Conservation (phyloP, 2,888 invertebrate genomes). For the Chymomyza fuscimana region DNA sequence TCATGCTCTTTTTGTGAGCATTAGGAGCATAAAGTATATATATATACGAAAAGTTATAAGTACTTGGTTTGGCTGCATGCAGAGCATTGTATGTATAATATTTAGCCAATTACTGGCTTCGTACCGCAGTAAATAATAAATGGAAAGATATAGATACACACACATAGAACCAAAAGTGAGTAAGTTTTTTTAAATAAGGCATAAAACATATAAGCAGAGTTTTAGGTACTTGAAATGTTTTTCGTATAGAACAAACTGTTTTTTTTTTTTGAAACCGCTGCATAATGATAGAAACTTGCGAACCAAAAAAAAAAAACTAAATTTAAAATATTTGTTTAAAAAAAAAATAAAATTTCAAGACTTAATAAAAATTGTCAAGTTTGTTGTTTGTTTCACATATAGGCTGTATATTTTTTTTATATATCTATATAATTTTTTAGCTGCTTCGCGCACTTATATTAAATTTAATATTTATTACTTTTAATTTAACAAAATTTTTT, state of each 20-base stretch:
- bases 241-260: conserved; percentile 1
- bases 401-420: conserved; percentile 8
- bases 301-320: conserved; percentile 39
- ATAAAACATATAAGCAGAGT: neutral
- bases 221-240: neutral
- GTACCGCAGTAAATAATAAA: neutral
- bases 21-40: conserved; percentile 54
- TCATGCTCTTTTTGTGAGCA: conserved; percentile 39
- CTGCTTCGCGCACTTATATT: conserved; percentile 17
- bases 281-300: conserved; percentile 75
- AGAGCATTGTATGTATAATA: neutral
- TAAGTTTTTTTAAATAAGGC: neutral
- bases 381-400: conserved; percentile 7
- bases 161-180: neutral
- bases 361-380: neutral
- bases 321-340: neutral
- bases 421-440: conserved; percentile 24
- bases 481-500: neutral
- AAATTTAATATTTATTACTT: conserved; percentile 12
- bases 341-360: neutral
- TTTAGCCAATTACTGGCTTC: neutral
- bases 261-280: conserved; percentile 18
- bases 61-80: conserved; percentile 5
- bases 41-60: conserved; percentile 24
- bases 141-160: neutral